Percentiles rank a stretch among this genome's conserved stretches.
phyloP scores from a whole-genome alignment of 2,797 vertebrate genomes.

The Fundulus diaphanus region DNA sequence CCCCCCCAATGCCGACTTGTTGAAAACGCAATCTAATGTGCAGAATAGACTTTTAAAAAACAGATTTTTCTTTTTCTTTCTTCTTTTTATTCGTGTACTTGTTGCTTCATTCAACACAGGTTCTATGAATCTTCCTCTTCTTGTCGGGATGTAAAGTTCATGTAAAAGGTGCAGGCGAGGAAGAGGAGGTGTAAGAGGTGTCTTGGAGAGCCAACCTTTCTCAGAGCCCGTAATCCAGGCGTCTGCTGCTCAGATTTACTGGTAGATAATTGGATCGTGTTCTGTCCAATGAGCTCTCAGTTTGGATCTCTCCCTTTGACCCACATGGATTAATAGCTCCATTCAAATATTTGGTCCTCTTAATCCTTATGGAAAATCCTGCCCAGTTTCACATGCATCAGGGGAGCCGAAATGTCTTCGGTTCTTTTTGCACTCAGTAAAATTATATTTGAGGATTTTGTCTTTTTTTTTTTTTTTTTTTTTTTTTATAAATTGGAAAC shows the following conservation, averaged over 20 bases:
- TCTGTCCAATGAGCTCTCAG: slow-evolving; percentile 54
- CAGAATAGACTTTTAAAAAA: not conserved
- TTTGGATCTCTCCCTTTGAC: slow-evolving; percentile 42
- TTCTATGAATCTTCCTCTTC: not conserved
- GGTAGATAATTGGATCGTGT: slow-evolving; percentile 63
- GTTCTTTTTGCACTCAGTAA: not conserved
- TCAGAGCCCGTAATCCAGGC: slow-evolving; percentile 59
- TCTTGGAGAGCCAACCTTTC: slow-evolving; percentile 11
- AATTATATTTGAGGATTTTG: not conserved
- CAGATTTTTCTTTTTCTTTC: too few species aligned
- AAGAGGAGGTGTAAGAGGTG: not conserved
- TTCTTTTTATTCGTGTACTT: not conserved
- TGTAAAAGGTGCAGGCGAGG: not conserved
- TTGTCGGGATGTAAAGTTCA: not conserved
- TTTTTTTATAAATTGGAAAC: not conserved
- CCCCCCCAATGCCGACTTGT: not conserved
- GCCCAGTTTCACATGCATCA: slow-evolving; percentile 7
- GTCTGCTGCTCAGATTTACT: slow-evolving; percentile 56
- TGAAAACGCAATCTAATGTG: not conserved
- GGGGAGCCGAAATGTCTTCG: not conserved
- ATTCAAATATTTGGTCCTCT: slow-evolving; percentile 50
- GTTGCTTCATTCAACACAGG: not conserved
- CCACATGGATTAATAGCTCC: slow-evolving; percentile 50
- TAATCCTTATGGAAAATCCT: slow-evolving; percentile 40
- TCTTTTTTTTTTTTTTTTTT: not conserved